These are phyloP conservation scores for Melipona quadrifasciata DNA, from an alignment of 1,140 invertebrate genomes.

Conservation along the genomic window DNA sequence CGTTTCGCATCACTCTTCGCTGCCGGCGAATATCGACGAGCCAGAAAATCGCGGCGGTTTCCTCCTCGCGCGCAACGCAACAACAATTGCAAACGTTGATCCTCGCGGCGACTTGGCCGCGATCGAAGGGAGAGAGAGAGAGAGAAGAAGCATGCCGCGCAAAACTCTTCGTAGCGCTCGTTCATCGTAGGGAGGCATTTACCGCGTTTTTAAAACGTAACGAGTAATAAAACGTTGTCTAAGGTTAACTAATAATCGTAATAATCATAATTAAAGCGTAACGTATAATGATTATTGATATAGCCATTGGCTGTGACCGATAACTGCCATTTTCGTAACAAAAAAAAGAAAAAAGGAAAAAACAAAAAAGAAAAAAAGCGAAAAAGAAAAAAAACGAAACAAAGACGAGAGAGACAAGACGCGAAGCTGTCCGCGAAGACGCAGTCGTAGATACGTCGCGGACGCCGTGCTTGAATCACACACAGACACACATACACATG, in stretches of 20 bases:
- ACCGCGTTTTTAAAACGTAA: slow-evolving; percentile 38
- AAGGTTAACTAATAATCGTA: slow-evolving; percentile 62
- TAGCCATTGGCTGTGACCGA: slow-evolving; percentile 82
- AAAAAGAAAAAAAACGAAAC: slow-evolving; percentile 61
- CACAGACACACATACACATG: background rate
- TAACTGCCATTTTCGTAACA: slow-evolving; percentile 82
- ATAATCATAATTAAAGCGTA: slow-evolving; percentile 57
- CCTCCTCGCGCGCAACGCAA: slow-evolving; percentile 3
- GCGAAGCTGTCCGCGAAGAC: slow-evolving; percentile 20
- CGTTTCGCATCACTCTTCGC: background rate
- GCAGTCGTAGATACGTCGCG: background rate
- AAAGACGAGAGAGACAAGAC: slow-evolving; percentile 56
- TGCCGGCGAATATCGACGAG: background rate
- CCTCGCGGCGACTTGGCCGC: slow-evolving; percentile 11
- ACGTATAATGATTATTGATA: slow-evolving; percentile 78
- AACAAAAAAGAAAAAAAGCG: slow-evolving; percentile 68
- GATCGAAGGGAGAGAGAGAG: background rate
- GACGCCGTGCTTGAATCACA: background rate
- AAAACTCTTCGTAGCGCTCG: slow-evolving; percentile 14
- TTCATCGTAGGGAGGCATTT: slow-evolving; percentile 36
- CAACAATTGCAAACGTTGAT: background rate
- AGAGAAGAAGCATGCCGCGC: slow-evolving; percentile 1
- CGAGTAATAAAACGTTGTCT: slow-evolving; percentile 37
- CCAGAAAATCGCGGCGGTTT: background rate
- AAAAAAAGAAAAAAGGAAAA: slow-evolving; percentile 68